Evolutionary conservation across 2,113 vertebrate species (phyloP), one percentile per base, ranked within the genome.

Genomic region (Ursus arctos): DNA sequence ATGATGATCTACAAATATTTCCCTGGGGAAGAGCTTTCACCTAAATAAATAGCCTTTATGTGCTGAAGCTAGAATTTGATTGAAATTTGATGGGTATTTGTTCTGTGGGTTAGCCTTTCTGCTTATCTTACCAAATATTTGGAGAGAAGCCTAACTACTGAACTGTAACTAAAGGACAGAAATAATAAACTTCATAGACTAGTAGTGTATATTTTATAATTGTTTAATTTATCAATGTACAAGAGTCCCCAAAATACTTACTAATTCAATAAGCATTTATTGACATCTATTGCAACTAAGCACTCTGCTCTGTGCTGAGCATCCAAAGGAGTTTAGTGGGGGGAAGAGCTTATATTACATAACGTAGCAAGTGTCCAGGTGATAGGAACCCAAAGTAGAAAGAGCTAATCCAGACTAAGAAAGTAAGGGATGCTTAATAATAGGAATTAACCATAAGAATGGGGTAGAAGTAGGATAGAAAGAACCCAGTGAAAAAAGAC

Each of bases 1-100:
- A 92, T 97, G 96, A 96, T 92, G 80, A 97, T 95, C 90, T 94
- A 67, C 71, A 97, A 92, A 97, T 94, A 93, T 93, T 94, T 98
- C 22, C 31, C 43, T 57, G 26, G 49, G 6, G 93, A 96, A 97
- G 47, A 77, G 53, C 57, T 97, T 96, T 95, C 16, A 55, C 51
- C 36, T 90, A 59, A 77, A 59, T 87, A 96, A 97, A 97, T 51
- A 97, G 47, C 49, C 40, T 94, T 87, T 81, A 69, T 96, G 74
- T n/a, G 13, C 36, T 95, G 22, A 91, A 95, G 69, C 33, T 82
- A 80, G 80, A 72, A 90, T 97, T 93, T 95, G 55, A 97, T 69
- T 96, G 63, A 88, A 72, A 81, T 86, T 77, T 92, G 71, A 77
- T 86, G 28, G 6, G 7, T 91, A 88, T 96, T 96, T 97, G 47